Conservation (phyloP, 1,140 invertebrate species). For the Aphis gossypii region DNA sequence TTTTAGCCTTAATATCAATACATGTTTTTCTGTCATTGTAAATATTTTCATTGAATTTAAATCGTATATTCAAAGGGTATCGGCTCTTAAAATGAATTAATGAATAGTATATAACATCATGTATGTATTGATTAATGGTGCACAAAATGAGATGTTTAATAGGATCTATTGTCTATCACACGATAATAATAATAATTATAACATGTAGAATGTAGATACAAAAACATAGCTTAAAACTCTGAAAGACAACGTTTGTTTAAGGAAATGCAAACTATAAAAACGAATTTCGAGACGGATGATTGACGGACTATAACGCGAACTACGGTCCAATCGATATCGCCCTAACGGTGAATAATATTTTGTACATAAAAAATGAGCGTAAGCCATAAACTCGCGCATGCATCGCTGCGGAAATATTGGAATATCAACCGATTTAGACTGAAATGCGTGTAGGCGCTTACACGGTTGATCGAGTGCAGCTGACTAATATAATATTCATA, state of each 20-base stretch:
- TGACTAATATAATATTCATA: background rate
- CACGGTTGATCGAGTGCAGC: background rate
- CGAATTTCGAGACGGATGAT: background rate
- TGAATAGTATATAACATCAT: too few species aligned
- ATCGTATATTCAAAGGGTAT: background rate
- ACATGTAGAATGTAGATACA: background rate
- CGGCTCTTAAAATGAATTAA: background rate
- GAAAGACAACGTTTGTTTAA: background rate
- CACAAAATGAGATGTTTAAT: background rate
- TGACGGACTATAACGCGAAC: background rate
- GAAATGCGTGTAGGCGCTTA: background rate
- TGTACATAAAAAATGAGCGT: background rate
- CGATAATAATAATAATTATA: background rate
- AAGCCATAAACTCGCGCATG: background rate
- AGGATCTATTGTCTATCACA: background rate
- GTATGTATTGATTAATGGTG: background rate
- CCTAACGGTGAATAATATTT: constrained; percentile 13
- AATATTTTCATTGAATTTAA: background rate
- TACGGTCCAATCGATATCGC: background rate
- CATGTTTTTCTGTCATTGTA: background rate
- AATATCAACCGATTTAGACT: background rate
- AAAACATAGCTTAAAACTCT: background rate
- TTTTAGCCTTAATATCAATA: background rate
- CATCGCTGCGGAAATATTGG: background rate
- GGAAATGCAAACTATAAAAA: background rate